These are phyloP conservation scores for Dryadula phaetusa DNA, from an alignment of 2,888 invertebrate species.

Conservation along the genomic window DNA sequence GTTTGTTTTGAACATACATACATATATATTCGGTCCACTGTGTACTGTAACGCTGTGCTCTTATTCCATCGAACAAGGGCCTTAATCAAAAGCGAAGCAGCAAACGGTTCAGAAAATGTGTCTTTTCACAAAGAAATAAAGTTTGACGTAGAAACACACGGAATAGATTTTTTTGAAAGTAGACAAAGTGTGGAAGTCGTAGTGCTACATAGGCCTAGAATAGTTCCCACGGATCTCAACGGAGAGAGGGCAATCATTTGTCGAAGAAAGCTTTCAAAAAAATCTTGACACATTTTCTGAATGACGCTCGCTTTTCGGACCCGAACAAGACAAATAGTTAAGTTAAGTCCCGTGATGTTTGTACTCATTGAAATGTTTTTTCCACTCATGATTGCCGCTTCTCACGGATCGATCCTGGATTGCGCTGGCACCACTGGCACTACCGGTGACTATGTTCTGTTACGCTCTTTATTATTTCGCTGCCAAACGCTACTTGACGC, in stretches of 20 bases:
- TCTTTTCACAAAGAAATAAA: slow-evolving; percentile 87
- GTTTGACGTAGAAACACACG: slow-evolving; percentile 70
- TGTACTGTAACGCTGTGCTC: slow-evolving; percentile 52
- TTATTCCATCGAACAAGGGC: slow-evolving; percentile 53
- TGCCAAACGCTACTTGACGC: slow-evolving; percentile 70
- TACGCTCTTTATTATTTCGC: slow-evolving; percentile 49
- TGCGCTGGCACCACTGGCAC: slow-evolving; percentile 81
- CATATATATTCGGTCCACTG: slow-evolving; percentile 49
- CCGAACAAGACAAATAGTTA: slow-evolving; percentile 44
- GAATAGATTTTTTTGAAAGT: slow-evolving; percentile 86
- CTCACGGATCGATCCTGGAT: slow-evolving; percentile 78
- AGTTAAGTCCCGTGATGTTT: slow-evolving; percentile 55
- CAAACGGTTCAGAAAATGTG: slow-evolving; percentile 91
- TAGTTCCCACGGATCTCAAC: slow-evolving; percentile 56
- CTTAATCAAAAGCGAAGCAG: slow-evolving; percentile 61
- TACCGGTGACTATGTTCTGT: slow-evolving; percentile 73
- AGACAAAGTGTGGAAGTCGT: slow-evolving; percentile 81
- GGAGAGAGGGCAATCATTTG: slow-evolving; percentile 81
- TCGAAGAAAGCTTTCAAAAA: slow-evolving; percentile 84
- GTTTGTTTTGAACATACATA: slow-evolving; percentile 53
- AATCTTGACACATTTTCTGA: slow-evolving; percentile 90
- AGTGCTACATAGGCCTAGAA: slow-evolving; percentile 68
- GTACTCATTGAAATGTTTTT: slow-evolving; percentile 81
- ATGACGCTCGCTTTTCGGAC: slow-evolving; percentile 69
- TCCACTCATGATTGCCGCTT: slow-evolving; percentile 85